These are phyloP conservation scores for Motacilla tschutschensis DNA, from an alignment of 2,113 vertebrate genomes.

Conservation along the genomic window DNA sequence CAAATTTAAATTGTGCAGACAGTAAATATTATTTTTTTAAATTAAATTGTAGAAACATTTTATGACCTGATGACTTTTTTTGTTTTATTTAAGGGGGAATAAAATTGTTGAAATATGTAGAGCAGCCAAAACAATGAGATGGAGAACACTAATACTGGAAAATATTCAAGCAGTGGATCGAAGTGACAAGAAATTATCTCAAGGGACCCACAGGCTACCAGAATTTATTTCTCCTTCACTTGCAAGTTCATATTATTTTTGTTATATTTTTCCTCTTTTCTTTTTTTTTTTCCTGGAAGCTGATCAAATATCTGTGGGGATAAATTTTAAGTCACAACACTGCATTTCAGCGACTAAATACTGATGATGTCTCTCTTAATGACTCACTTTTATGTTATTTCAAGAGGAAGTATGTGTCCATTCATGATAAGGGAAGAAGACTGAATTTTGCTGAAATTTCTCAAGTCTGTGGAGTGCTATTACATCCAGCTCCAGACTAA, in stretches of 20 bases:
- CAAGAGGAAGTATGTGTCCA: constrained; percentile 35
- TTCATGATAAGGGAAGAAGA: constrained; percentile 49
- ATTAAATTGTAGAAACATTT: constrained; percentile 46
- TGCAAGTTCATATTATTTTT: neutral
- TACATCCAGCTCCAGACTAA: constrained; percentile 32
- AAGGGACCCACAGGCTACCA: constrained; percentile 17
- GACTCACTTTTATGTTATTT: constrained; percentile 51
- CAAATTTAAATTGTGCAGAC: constrained; percentile 18
- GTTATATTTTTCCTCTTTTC: neutral
- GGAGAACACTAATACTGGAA: constrained; percentile 17
- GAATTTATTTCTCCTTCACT: constrained; percentile 37
- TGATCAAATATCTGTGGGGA: neutral
- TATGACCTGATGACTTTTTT: constrained; percentile 40
- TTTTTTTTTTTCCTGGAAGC: neutral
- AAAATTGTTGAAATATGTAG: constrained; percentile 21
- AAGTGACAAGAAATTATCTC: constrained; percentile 33
- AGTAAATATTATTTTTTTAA: constrained; percentile 53
- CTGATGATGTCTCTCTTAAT: constrained; percentile 10
- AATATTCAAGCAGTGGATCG: constrained; percentile 3
- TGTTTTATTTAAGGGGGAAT: constrained; percentile 14
- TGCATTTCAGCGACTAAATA: neutral
- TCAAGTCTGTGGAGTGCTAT: constrained; percentile 40
- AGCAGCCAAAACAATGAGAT: constrained; percentile 41
- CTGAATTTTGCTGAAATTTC: constrained; percentile 47
- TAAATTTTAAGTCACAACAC: constrained; percentile 28